Evolutionary conservation across 2,888 invertebrate genomes (phyloP), one percentile per base, ranked within the genome.

Genomic region (Tenthredo scrophulariae): DNA sequence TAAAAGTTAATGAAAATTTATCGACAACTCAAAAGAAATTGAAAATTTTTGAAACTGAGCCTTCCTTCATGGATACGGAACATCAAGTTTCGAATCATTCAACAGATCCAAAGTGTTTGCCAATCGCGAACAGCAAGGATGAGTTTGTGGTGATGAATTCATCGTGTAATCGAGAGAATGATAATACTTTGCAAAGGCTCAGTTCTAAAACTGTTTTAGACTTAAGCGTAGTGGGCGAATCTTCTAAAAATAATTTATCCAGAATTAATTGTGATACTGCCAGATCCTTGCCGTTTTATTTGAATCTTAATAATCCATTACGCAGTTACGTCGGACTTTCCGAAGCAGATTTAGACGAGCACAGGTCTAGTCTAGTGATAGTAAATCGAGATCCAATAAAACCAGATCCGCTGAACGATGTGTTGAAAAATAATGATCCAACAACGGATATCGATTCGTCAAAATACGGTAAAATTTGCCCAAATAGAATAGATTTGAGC

Each of bases 11-110:
- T 37, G 40, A 58, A 62, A 62, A 26, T 62, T 10, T 43, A 50
- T 18, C 62, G 5, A 62, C 22, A 5, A n/a, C 54, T 54, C 83
- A 83, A 67, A 33, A 46, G 46, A 46, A n/a, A 26, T 7, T 15
- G 67, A 67, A 65, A 67, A 70, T 62, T 67, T 40, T 37, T 29
- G n/a, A 70, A 18, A 46, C 37, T 15, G 89, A 88, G 72, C 87
- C 88, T 5, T 86, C 87, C n/a, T 88, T 88, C 74, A 85, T 88
- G 50, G 87, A 88, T 10, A 86, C 86, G 29, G 88, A 88, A 54
- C 33, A 29, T 9, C 29, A 54, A 58, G 43, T 79, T 62, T 33
- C 80, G 40, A 40, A 40, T 10, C 37, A 40, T 13, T 58, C 40
- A 18, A 37, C 40, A n/a, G 80, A 80, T 2, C 33, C 54, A 18